Evolutionary conservation across 2,888 invertebrate genomes (phyloP).

Genomic region (Andrena haemorrhoa): DNA sequence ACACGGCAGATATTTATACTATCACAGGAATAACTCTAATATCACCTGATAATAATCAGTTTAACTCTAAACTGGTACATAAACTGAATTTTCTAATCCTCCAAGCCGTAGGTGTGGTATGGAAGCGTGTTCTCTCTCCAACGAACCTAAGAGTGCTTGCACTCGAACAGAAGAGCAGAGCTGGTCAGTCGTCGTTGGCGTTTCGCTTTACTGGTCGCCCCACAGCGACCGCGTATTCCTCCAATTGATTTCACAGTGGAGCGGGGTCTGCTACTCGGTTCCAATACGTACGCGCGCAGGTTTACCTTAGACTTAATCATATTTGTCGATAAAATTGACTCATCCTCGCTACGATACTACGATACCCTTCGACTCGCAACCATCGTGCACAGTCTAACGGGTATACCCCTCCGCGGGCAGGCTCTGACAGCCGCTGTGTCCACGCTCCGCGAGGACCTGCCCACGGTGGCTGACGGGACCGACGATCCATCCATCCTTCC

Average conservation of each 20-base stretch:
- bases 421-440: background rate
- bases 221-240: conserved; percentile 29
- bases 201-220: conserved; percentile 8
- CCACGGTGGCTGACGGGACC: background rate
- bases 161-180: conserved; percentile 15
- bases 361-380: conserved; percentile 8
- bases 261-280: conserved; percentile 38
- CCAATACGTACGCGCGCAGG: conserved; percentile 46
- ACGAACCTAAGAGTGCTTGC: conserved; percentile 27
- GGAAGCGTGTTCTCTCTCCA: background rate
- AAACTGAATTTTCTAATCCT: background rate
- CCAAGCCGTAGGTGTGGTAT: background rate
- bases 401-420: background rate
- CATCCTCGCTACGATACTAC: conserved; percentile 51
- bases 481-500: background rate
- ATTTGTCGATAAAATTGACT: conserved; percentile 76
- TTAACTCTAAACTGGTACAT: background rate
- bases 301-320: conserved; percentile 69
- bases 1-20: too few relatives aligned
- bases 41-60: background rate
- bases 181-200: conserved; percentile 43
- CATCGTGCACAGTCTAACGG: background rate
- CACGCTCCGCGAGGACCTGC: background rate
- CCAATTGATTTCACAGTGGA: conserved; percentile 20
- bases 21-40: background rate